phyloP scores from a whole-genome alignment of 2,797 vertebrate genomes.

The Hydrophis major region DNA sequence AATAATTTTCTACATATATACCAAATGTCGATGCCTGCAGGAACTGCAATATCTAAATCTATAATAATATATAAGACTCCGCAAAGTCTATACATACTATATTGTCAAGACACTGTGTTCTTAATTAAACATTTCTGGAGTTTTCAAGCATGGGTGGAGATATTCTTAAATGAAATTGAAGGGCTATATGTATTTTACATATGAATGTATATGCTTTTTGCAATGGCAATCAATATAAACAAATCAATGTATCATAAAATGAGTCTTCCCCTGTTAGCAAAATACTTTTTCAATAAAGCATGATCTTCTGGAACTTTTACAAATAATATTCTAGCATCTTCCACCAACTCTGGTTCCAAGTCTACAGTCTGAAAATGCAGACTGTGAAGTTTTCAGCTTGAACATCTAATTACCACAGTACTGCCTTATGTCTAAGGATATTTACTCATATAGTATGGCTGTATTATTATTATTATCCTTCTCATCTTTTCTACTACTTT shows the following conservation, averaged over 20 bases:
- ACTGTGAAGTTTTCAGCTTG: neutral
- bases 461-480: no score
- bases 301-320: neutral
- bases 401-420: neutral
- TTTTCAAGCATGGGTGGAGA: neutral
- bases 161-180: neutral
- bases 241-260: neutral
- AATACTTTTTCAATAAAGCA: neutral
- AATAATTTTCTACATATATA: neutral
- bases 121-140: neutral
- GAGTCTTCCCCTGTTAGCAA: neutral
- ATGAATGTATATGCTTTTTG: neutral
- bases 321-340: neutral
- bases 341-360: neutral
- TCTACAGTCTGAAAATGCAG: neutral
- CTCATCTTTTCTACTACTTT: no score
- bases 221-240: neutral
- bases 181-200: neutral
- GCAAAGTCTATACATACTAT: neutral
- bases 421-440: neutral
- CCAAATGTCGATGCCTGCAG: neutral
- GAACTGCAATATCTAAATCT: neutral
- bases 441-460: neutral
- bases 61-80: neutral
- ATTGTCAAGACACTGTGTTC: neutral